Evolutionary conservation across 2,797 vertebrate species (phyloP).

Genomic region (Pagetopsis macropterus): DNA sequence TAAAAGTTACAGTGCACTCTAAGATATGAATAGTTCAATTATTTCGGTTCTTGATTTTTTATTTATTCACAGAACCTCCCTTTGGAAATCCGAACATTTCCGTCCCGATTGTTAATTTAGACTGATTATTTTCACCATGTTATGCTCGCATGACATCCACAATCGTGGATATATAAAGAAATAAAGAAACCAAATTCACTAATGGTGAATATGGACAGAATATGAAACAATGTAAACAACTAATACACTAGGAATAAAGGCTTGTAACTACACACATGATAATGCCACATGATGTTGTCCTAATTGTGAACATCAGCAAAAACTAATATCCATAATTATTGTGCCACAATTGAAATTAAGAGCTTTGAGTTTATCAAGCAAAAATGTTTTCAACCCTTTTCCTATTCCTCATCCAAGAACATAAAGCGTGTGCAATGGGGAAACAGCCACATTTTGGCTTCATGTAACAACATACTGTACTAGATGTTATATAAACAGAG

Average conservation of each 20-base stretch:
- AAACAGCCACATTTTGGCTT: slow-evolving; percentile 8
- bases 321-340: neutral
- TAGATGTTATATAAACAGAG: slow-evolving; percentile 32
- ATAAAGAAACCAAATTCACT: neutral
- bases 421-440: neutral
- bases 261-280: neutral
- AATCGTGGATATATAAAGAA: too few species aligned
- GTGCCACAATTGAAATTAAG: too few species aligned
- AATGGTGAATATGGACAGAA: neutral
- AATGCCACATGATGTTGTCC: neutral
- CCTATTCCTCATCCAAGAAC: neutral
- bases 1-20: too few species aligned
- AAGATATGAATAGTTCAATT: too few species aligned
- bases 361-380: too few species aligned
- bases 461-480: slow-evolving; percentile 10
- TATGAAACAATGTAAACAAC: neutral
- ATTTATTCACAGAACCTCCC: too few species aligned
- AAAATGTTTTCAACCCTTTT: neutral
- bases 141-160: too few species aligned
- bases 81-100: too few species aligned
- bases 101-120: too few species aligned
- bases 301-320: neutral
- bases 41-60: too few species aligned
- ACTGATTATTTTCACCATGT: too few species aligned
- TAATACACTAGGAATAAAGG: neutral